Evolutionary conservation across 2,888 invertebrate species (phyloP), one percentile per base, ranked within the genome.

Genomic region (Ochlodes sylvanus): DNA sequence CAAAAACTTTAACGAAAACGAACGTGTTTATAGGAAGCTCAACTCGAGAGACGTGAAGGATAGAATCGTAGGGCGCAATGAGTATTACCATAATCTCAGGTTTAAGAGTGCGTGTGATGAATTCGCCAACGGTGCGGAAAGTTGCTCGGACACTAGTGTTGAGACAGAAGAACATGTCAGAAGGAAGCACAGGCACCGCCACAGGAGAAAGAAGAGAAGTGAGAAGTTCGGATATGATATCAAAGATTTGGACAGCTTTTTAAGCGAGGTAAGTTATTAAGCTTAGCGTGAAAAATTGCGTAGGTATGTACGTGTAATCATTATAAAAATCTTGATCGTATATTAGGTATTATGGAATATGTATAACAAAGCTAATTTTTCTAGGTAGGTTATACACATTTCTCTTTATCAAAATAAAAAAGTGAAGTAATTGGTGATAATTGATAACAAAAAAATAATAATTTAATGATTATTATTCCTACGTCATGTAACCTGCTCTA

Each of bases 181-280:
- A 72, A 89, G 81, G 72, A 90, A 89, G 72, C 94, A 94, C 73
- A 89, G 89, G 66, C 94, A 94, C 75, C 86, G 92, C 19, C 94
- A 94, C 71, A 86, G 87, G 76, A 89, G 87, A 88, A 92, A 88
- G 79, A 83, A 78, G 69, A 81, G 82, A 50, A 82, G 73, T 44
- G 80, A 81, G 41, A 91, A 87, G 79, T 97, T 97, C 77, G 97
- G 97, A 61, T 97, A 97, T 77, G 97, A 97, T 75, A 97, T 97
- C 58, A 94, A 95, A 71, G 97, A 97, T 85, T 94, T 97, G 71
- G 97, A 97, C 82, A 95, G 95, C 71, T 97, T 97, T 83, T 92
- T 97, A 62, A 95, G 96, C 7, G 96, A 96, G 94, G 96, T 96
- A 81, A 86, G 86, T 71, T 63, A 34, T 21, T 21, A 21, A 21